Conservation (phyloP, 2,113 vertebrate genomes). For the Thunnus maccoyii region DNA sequence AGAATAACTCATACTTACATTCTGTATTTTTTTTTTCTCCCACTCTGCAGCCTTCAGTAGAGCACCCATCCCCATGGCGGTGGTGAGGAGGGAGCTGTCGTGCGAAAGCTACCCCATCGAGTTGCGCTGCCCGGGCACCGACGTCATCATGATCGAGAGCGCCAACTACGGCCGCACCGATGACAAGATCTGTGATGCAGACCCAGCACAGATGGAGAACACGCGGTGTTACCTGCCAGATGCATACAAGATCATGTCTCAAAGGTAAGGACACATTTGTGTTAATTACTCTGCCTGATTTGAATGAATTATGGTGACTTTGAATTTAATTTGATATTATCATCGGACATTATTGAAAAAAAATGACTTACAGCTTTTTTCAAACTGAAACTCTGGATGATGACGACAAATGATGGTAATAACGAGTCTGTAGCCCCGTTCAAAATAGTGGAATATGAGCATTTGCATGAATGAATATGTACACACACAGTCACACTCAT, state of each 20-base stretch:
- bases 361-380: background rate
- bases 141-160: slow-evolving; percentile 99
- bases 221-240: slow-evolving; percentile 98
- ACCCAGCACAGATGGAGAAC: slow-evolving; percentile 99
- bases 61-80: slow-evolving; percentile 97
- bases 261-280: slow-evolving; percentile 86
- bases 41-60: slow-evolving; percentile 91
- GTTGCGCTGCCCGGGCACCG: slow-evolving; percentile 97
- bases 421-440: background rate
- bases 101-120: slow-evolving; percentile 99
- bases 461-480: slow-evolving; percentile 26
- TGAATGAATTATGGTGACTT: background rate
- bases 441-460: background rate
- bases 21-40: background rate
- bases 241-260: slow-evolving; percentile 99
- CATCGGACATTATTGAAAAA: background rate
- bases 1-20: background rate
- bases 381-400: background rate
- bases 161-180: slow-evolving; percentile 99
- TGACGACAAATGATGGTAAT: background rate
- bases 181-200: slow-evolving; percentile 98
- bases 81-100: slow-evolving; percentile 97
- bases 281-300: background rate
- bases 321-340: background rate
- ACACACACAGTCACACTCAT: background rate